A percentile compares a stretch with the other conserved stretches of the same genome.
These are phyloP conservation scores for Polyergus mexicanus DNA, from an alignment of 1,140 invertebrate genomes.

Conservation along the genomic window DNA sequence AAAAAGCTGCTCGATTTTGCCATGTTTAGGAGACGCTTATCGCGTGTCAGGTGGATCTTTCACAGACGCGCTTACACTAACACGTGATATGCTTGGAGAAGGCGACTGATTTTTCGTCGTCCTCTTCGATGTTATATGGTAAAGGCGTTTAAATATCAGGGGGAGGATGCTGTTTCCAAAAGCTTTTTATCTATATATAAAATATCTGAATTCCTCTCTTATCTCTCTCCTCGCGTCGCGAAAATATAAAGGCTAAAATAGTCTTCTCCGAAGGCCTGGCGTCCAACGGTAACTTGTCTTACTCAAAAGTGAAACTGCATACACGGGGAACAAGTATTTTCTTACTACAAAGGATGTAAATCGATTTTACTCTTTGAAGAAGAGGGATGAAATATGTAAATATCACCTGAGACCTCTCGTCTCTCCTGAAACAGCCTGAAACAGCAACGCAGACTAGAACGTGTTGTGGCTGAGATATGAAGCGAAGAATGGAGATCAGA, in stretches of 20 bases:
- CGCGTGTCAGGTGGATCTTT: not conserved
- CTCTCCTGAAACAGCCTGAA: conserved; percentile 38
- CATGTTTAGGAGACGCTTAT: conserved; percentile 26
- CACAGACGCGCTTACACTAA: not conserved
- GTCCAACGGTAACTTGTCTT: not conserved
- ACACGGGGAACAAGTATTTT: conserved; percentile 22
- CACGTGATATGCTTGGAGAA: not conserved
- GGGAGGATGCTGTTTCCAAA: not conserved
- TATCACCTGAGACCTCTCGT: conserved; percentile 31
- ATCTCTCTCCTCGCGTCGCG: not conserved
- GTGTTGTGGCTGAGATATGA: not conserved
- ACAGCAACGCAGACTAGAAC: not conserved
- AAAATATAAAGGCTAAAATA: conserved; percentile 2
- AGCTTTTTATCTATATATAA: not conserved
- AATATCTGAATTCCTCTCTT: too few species aligned
- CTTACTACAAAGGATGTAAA: conserved; percentile 12
- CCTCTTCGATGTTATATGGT: not conserved
- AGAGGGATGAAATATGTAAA: conserved; percentile 45
- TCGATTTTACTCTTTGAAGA: conserved; percentile 35
- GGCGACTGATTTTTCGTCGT: not conserved
- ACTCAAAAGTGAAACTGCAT: conserved; percentile 6
- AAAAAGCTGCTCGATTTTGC: conserved; percentile 28
- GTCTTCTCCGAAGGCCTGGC: too few species aligned
- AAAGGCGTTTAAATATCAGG: not conserved
- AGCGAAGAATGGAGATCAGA: not conserved